These are phyloP conservation scores for Grallaria varia DNA, from an alignment of 2,113 vertebrate species.

Conservation along the genomic window DNA sequence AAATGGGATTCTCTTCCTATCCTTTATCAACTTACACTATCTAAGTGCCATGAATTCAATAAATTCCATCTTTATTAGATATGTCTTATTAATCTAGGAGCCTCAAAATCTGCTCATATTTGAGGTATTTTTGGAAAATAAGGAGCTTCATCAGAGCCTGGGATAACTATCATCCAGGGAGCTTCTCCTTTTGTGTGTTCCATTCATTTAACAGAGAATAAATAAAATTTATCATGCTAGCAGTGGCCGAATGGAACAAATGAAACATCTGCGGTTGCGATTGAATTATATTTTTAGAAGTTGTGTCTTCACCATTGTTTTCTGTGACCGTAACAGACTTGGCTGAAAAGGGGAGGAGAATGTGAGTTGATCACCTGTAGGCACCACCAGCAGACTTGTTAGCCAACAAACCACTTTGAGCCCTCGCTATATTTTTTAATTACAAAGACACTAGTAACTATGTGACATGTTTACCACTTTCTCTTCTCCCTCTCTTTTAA, in stretches of 20 bases:
- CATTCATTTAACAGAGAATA: not conserved
- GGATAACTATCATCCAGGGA: not conserved
- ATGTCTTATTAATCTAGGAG: not conserved
- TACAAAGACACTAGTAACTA: not conserved
- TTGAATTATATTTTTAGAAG: not conserved
- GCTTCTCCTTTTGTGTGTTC: not conserved
- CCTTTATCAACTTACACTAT: not conserved
- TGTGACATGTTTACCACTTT: not conserved
- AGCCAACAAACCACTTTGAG: not conserved
- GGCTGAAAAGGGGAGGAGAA: not conserved
- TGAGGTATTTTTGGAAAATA: not conserved
- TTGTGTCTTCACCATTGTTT: not conserved
- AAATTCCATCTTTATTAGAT: not conserved
- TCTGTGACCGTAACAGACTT: not conserved
- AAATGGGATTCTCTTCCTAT: not conserved
- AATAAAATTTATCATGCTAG: not conserved
- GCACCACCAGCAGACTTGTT: not conserved
- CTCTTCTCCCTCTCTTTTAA: not conserved
- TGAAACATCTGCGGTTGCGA: not conserved
- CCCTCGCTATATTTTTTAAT: not conserved
- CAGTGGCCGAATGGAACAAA: not conserved
- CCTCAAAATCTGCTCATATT: not conserved
- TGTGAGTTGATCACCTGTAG: not conserved
- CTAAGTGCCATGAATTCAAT: not conserved
- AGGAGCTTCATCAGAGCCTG: not conserved